Evolutionary conservation across 2,888 invertebrate genomes (phyloP).

Genomic region (Dynastes maya): DNA sequence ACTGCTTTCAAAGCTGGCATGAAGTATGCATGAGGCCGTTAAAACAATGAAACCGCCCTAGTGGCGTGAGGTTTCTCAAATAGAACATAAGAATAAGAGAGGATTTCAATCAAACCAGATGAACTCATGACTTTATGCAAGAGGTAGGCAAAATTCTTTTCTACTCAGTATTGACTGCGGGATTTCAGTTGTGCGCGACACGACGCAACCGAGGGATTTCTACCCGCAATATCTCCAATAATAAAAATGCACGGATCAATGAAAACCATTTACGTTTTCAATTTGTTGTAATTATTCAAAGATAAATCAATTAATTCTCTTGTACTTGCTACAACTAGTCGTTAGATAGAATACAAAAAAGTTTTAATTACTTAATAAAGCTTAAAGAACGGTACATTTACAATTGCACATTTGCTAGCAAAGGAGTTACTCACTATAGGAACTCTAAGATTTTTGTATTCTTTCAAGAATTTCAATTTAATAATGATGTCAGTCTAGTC

Average conservation of each 20-base stretch:
- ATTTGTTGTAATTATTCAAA: slow-evolving; percentile 35
- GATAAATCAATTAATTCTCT: slow-evolving; percentile 1
- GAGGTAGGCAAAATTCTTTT: slow-evolving; percentile 66
- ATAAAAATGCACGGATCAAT: slow-evolving; percentile 32
- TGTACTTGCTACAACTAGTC: not conserved
- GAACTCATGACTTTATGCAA: slow-evolving; percentile 72
- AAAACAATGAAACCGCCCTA: slow-evolving; percentile 68
- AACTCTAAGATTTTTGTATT: no score
- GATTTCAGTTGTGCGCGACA: slow-evolving; percentile 46
- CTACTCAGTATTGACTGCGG: slow-evolving; percentile 57
- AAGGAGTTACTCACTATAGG: no score
- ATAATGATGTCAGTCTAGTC: no score
- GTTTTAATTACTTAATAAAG: not conserved
- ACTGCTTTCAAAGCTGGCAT: slow-evolving; percentile 60
- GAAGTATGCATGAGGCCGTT: slow-evolving; percentile 71
- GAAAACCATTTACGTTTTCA: slow-evolving; percentile 32
- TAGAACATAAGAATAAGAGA: slow-evolving; percentile 70
- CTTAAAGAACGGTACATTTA: no score
- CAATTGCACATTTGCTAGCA: no score
- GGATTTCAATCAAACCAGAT: slow-evolving; percentile 72
- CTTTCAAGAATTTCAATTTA: no score
- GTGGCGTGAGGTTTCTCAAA: slow-evolving; percentile 70
- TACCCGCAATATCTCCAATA: slow-evolving; percentile 39
- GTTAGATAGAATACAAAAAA: not conserved
- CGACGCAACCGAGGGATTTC: slow-evolving; percentile 38